Percentiles rank a stretch among this genome's conserved stretches.
phyloP scores from a whole-genome alignment of 2,113 vertebrate genomes.

The Tapirus terrestris region DNA sequence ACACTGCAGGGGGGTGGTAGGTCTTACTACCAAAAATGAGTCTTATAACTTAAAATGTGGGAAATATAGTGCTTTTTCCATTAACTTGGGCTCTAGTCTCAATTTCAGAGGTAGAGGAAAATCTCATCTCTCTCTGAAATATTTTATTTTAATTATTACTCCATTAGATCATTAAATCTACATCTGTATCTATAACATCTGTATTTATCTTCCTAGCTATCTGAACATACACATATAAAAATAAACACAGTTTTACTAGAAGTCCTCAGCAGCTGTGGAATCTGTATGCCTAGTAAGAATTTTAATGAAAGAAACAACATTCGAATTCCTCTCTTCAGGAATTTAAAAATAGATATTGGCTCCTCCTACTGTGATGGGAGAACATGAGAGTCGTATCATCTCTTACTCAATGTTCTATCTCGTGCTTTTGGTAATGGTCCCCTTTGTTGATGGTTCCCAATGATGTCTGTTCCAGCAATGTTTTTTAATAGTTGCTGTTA shows the following conservation, averaged over 20 bases:
- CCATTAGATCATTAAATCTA: background rate
- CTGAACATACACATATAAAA: background rate
- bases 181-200: background rate
- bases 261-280: background rate
- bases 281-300: background rate
- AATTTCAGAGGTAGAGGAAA: background rate
- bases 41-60: background rate
- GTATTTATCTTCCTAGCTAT: background rate
- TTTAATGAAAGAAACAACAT: background rate
- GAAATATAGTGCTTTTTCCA: background rate
- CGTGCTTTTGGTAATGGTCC: background rate
- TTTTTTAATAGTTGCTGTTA: background rate
- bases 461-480: background rate
- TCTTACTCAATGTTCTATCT: background rate
- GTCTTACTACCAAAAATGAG: background rate
- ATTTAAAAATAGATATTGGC: background rate
- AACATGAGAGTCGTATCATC: background rate
- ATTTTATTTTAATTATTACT: background rate
- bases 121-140: background rate
- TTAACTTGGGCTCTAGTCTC: background rate
- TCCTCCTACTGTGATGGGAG: background rate
- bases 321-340: background rate
- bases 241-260: background rate
- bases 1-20: background rate
- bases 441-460: background rate